phyloP scores from a whole-genome alignment of 64 coral and sea anemone species.

The Pocillopora verrucosa region DNA sequence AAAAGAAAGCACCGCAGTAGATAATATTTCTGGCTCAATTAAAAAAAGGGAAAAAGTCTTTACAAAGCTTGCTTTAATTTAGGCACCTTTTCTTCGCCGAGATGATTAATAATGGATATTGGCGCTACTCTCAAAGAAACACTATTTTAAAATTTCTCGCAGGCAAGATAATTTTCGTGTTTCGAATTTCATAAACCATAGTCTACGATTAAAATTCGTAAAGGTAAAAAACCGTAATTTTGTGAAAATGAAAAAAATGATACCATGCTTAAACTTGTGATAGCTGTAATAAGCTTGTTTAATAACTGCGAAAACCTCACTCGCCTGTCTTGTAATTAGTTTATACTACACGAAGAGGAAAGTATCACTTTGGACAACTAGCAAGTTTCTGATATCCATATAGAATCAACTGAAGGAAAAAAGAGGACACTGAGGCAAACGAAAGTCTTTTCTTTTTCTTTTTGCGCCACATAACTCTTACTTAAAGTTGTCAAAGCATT shows the following conservation, averaged over 20 bases:
- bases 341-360: neutral
- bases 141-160: neutral
- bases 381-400: neutral
- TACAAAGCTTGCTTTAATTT: neutral
- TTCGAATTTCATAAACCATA: neutral
- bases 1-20: neutral
- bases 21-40: neutral
- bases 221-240: neutral
- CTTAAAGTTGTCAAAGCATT: neutral
- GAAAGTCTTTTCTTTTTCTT: no score
- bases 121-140: neutral
- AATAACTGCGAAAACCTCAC: neutral
- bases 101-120: neutral
- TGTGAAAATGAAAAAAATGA: neutral
- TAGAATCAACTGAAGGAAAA: neutral
- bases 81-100: neutral
- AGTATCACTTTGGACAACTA: neutral
- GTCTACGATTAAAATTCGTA: neutral
- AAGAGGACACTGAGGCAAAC: no score
- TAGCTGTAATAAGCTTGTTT: neutral
- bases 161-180: neutral
- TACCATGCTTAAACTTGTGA: neutral
- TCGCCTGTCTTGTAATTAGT: neutral
- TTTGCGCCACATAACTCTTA: neutral
- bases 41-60: conserved; percentile 28